These are phyloP conservation scores for Eudemis profundana DNA, from an alignment of 2,888 invertebrate species.

Conservation along the genomic window DNA sequence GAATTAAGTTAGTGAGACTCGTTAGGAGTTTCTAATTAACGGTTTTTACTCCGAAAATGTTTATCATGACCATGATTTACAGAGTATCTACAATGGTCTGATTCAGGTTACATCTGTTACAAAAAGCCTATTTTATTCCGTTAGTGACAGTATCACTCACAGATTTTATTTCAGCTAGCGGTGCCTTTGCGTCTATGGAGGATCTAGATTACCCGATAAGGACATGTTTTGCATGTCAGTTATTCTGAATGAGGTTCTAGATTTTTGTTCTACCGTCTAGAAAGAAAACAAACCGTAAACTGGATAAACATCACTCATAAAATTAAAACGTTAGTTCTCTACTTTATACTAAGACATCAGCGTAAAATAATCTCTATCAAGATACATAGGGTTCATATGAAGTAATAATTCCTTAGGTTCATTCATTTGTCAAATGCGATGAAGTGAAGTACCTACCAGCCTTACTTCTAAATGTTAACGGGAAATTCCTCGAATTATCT, in stretches of 20 bases:
- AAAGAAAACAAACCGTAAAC: not conserved
- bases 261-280: not conserved
- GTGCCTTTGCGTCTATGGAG: slow-evolving; percentile 24
- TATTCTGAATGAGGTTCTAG: not conserved
- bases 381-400: no score
- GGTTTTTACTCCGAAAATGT: not conserved
- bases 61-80: not conserved
- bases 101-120: no score
- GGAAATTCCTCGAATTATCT: not conserved
- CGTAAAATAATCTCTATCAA: no score
- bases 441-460: no score
- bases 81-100: not conserved
- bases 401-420: no score
- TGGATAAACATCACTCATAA: not conserved
- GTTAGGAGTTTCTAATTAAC: not conserved
- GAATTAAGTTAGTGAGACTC: not conserved
- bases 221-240: slow-evolving; percentile 32
- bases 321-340: not conserved
- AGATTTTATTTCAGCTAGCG: not conserved
- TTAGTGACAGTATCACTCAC: not conserved
- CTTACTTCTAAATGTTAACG: not conserved
- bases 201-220: slow-evolving; percentile 17
- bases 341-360: not conserved
- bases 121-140: not conserved
- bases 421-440: no score